These are phyloP conservation scores for Rapana venosa DNA, from an alignment of 2,888 invertebrate genomes.

Conservation along the genomic window DNA sequence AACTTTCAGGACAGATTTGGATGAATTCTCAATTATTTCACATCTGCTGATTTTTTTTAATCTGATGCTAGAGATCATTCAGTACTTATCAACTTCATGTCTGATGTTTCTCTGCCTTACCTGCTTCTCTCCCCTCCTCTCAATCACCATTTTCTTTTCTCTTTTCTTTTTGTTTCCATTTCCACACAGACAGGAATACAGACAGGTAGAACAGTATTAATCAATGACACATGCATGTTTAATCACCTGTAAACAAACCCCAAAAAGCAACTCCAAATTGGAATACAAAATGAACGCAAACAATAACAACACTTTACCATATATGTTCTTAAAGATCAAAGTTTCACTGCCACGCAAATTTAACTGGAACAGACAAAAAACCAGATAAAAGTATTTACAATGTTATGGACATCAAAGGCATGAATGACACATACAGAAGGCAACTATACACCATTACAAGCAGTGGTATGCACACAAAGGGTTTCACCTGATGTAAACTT, in stretches of 20 bases:
- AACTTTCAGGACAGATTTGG: too few species aligned
- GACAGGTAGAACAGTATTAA: neutral
- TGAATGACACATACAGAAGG: neutral
- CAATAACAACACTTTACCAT: slow-evolving; percentile 2
- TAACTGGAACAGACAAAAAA: slow-evolving; percentile 14
- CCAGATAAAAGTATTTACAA: neutral
- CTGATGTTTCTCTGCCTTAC: too few species aligned
- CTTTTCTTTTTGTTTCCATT: too few species aligned
- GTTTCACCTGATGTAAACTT: neutral
- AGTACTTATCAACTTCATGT: too few species aligned
- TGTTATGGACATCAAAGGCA: neutral
- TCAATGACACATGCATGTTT: slow-evolving; percentile 13
- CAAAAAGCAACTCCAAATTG: neutral
- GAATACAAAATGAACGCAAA: slow-evolving; percentile 7
- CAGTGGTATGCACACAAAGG: neutral
- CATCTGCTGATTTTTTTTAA: too few species aligned
- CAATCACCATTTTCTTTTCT: too few species aligned
- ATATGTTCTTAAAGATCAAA: neutral
- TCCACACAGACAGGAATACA: too few species aligned
- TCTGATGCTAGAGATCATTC: too few species aligned
- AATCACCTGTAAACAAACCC: neutral
- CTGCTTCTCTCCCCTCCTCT: too few species aligned
- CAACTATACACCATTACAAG: neutral
- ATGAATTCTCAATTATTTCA: too few species aligned
- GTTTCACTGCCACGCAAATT: slow-evolving; percentile 29